These are phyloP conservation scores for Bombyx huttoni DNA, from an alignment of 2,888 invertebrate species.

Conservation along the genomic window DNA sequence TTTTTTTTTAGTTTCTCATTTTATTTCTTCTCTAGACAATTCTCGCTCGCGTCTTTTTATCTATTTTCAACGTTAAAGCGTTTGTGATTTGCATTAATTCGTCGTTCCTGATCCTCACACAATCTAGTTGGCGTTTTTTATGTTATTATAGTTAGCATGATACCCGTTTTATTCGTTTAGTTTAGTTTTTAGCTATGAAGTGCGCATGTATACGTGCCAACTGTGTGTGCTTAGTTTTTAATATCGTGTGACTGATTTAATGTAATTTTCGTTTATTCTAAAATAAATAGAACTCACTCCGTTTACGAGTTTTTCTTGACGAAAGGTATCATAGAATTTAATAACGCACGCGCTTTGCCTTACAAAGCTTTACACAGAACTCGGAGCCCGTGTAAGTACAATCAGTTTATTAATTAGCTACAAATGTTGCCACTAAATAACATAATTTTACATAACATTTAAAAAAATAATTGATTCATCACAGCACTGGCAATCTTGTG, in stretches of 20 bases:
- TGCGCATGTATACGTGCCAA: conserved; percentile 20
- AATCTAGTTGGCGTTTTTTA: not conserved
- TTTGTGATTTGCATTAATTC: not conserved
- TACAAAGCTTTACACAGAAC: conserved; percentile 28
- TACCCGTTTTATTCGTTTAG: conserved; percentile 3
- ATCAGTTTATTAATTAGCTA: no score
- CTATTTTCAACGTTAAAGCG: not conserved
- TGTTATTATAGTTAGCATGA: not conserved
- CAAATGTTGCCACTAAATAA: no score
- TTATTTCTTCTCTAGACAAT: no score
- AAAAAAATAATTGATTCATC: no score
- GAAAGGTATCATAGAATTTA: conserved; percentile 8
- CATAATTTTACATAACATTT: no score
- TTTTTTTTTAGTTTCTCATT: no score
- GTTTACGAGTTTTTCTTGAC: not conserved
- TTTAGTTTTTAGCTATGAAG: conserved; percentile 11
- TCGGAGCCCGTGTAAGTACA: conserved; percentile 29
- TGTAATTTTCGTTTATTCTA: conserved; percentile 33
- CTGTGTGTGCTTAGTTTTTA: conserved; percentile 25
- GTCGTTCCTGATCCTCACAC: not conserved
- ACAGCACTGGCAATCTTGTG: no score
- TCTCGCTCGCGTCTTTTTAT: no score
- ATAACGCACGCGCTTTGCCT: conserved; percentile 41
- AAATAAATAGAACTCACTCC: conserved; percentile 33
- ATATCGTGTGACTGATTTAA: conserved; percentile 62